Base-by-base conservation (phyloP, 2,888 invertebrate species). In the Thymelicus lineola region DNA sequence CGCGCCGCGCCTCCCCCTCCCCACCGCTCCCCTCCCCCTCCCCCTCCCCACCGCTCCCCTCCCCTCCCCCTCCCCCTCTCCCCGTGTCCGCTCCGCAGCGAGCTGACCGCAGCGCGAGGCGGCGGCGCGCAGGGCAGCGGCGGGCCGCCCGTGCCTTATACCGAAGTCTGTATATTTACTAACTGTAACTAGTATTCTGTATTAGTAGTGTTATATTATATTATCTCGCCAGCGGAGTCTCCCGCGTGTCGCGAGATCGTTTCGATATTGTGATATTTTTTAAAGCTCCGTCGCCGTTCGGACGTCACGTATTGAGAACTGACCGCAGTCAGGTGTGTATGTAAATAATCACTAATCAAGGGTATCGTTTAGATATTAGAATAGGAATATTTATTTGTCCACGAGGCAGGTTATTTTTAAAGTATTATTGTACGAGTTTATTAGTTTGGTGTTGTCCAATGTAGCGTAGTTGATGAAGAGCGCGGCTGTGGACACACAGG, bases 71-170 rank as follows among this genome's bases (percentile, higher is more conserved):
- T n/a, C n/a, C n/a, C n/a, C n/a, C n/a, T n/a, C n/a, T n/a, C n/a
- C n/a, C n/a, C n/a, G n/a, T n/a, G n/a, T n/a, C n/a, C n/a, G n/a
- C n/a, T n/a, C n/a, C n/a, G n/a, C n/a, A n/a, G n/a, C n/a, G n/a
- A n/a, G n/a, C n/a, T n/a, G 20, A 20, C 20, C 3, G 20, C 75
- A 76, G 70, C 71, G 60, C 58, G n/a, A 50, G 69, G 66, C n/a
- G n/a, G n/a, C n/a, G 68, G 71, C 70, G 73, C 72, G 73, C 12
- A 14, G 75, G 81, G 77, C 77, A 60, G 85, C 83, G 86, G 81
- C 78, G 83, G 72, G 78, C 71, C 86, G 86, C 76, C 86, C 79
- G 89, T 87, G 90, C 90, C 90, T 90, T 89, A 84, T 61, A 75
- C 69, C 77, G 71, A 84, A 87, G 86, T 87, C 86, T 89, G 86